Evolutionary conservation across 2,113 vertebrate genomes (phyloP).

Genomic region (Rana temporaria): DNA sequence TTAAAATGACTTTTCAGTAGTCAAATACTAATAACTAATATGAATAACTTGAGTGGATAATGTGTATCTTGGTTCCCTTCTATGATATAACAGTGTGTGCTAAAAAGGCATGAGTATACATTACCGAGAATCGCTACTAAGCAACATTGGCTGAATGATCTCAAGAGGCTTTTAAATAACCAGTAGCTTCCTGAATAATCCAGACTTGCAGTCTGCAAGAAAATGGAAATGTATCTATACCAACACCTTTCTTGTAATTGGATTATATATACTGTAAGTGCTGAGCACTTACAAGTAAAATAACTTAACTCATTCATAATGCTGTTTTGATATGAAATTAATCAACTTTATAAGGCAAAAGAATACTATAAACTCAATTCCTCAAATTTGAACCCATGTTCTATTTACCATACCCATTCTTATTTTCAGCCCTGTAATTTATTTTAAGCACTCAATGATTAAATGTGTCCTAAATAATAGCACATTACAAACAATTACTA

Average conservation of each 20-base stretch:
- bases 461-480: too few species aligned
- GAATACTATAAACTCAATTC: too few species aligned
- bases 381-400: too few species aligned
- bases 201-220: slow-evolving; percentile 2
- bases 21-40: background rate
- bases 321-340: too few species aligned
- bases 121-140: background rate
- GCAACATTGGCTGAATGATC: background rate
- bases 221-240: background rate
- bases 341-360: too few species aligned
- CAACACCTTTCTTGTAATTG: background rate
- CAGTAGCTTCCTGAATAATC: background rate
- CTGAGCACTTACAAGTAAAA: too few species aligned
- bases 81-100: background rate
- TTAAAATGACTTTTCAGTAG: too few species aligned
- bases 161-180: background rate
- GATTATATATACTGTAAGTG: background rate
- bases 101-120: background rate
- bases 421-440: too few species aligned
- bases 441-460: too few species aligned
- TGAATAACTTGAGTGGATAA: background rate
- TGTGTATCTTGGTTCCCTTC: background rate
- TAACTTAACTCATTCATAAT: too few species aligned
- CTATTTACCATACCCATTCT: too few species aligned
- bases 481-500: too few species aligned